These are phyloP conservation scores for Chiloscyllium plagiosum DNA, from an alignment of 2,113 vertebrate species.

Conservation along the genomic window DNA sequence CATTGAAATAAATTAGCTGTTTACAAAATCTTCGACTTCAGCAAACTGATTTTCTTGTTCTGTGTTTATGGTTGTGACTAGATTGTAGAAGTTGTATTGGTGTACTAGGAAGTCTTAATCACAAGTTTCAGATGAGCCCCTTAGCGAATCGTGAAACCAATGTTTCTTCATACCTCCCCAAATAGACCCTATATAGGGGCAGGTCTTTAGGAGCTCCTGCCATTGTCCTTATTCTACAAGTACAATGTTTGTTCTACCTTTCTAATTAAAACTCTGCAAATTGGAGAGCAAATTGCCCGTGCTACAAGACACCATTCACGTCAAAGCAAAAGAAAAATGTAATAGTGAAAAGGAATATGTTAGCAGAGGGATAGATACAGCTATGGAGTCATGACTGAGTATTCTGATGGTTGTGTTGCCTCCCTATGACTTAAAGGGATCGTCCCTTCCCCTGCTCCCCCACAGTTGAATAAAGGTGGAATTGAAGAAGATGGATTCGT, in stretches of 20 bases:
- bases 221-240: too few species aligned
- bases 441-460: too few species aligned
- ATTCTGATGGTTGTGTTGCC: not conserved
- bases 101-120: not conserved
- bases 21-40: not conserved
- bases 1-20: not conserved
- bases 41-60: not conserved
- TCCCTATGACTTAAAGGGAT: not conserved
- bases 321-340: too few species aligned
- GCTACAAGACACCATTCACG: too few species aligned
- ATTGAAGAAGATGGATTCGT: not conserved
- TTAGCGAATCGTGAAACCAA: not conserved
- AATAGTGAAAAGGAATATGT: not conserved
- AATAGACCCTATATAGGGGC: not conserved
- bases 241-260: too few species aligned
- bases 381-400: not conserved
- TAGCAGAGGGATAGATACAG: not conserved
- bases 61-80: not conserved
- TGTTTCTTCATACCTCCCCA: not conserved
- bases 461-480: not conserved
- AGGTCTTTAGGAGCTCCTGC: too few species aligned
- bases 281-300: too few species aligned
- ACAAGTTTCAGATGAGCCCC: not conserved
- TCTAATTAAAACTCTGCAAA: too few species aligned
- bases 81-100: not conserved